Conservation (phyloP, 2,113 vertebrate species). For the Tenebrosternarchus preto region DNA sequence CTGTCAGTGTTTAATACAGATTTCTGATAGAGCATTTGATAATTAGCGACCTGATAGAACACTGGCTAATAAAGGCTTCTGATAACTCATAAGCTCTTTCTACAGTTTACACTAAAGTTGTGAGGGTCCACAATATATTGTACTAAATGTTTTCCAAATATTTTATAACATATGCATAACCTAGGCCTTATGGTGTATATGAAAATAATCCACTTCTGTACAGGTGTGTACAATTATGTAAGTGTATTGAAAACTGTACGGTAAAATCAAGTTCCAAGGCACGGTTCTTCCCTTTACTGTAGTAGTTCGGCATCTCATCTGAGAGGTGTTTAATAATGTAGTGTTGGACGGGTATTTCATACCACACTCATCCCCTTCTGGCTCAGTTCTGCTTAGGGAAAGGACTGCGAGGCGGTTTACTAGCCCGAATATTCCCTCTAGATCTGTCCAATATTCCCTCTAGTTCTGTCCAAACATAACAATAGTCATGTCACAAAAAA, state of each 20-base stretch:
- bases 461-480: constrained; percentile 43
- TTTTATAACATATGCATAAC: constrained; percentile 7
- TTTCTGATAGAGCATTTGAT: neutral
- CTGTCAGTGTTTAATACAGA: neutral
- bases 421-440: constrained; percentile 24
- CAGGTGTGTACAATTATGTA: constrained; percentile 3
- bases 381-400: constrained; percentile 15
- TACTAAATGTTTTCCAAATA: neutral
- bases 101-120: neutral
- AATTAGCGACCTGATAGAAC: too few relatives aligned
- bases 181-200: neutral
- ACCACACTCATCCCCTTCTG: neutral
- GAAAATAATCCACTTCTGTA: neutral
- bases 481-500: constrained; percentile 40
- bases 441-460: constrained; percentile 24
- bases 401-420: constrained; percentile 31
- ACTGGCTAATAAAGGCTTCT: neutral
- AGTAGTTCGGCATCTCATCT: constrained; percentile 5
- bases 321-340: constrained; percentile 45
- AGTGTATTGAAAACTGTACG: neutral
- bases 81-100: neutral
- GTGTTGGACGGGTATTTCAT: constrained; percentile 11
- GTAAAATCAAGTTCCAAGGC: neutral
- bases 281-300: neutral
- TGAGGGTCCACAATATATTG: neutral